phyloP scores from a whole-genome alignment of 2,113 vertebrate species.

The Gallinago undulata region DNA sequence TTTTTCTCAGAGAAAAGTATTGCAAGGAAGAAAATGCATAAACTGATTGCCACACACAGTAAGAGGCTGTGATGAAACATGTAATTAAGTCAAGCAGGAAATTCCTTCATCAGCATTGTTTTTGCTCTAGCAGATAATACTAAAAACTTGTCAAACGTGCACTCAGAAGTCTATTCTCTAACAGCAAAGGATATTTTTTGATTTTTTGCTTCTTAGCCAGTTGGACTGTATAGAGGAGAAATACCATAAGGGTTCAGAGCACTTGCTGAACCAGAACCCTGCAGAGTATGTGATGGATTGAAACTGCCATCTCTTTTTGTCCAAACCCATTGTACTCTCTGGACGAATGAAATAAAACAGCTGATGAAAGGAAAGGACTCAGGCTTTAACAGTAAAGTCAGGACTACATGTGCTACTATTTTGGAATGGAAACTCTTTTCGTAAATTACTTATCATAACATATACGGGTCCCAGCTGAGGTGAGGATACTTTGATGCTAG shows the following conservation, averaged over 20 bases:
- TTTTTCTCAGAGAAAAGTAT: not conserved
- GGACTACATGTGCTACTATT: not conserved
- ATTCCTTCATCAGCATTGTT: not conserved
- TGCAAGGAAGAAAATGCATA: not conserved
- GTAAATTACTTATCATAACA: not conserved
- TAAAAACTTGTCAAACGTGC: not conserved
- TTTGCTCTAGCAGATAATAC: not conserved
- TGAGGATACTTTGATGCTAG: not conserved
- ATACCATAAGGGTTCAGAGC: not conserved
- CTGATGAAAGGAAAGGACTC: not conserved
- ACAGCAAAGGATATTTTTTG: not conserved
- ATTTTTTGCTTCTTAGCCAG: not conserved
- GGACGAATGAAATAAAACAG: not conserved
- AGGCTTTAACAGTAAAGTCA: not conserved
- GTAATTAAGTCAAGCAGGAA: not conserved
- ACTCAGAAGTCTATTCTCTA: not conserved
- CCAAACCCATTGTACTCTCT: not conserved
- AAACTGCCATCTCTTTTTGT: constrained; percentile 4
- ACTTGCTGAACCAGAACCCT: constrained; percentile 11
- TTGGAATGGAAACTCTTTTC: not conserved
- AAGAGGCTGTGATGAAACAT: not conserved
- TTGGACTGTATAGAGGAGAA: not conserved
- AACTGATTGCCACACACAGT: not conserved
- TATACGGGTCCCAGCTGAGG: not conserved
- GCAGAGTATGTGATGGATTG: not conserved